Evolutionary conservation across 2,797 vertebrate genomes (phyloP), one percentile per base, ranked within the genome.

Genomic region (Caiman crocodilus): DNA sequence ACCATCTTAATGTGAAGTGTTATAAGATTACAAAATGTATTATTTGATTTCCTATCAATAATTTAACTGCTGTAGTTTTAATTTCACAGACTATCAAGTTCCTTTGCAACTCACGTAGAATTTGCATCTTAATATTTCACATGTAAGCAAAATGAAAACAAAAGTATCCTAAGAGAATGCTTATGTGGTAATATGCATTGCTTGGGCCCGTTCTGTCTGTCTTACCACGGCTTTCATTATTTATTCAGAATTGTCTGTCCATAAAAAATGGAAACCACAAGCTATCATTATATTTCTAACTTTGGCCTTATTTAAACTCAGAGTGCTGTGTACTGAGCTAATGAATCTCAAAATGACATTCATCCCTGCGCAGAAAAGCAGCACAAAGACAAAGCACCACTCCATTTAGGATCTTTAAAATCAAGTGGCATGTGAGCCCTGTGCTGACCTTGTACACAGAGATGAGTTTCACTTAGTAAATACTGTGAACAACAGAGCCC

Each of bases 11-110:
- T 69, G 73, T 83, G 82, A 92, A 89, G 64, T 28, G 15, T 23
- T 88, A 92, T 90, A 82, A 73, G 73, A 84, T 90, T 89, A 88
- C 61, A 64, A 92, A 75, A 80, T 21, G 30, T 55, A 50, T 84
- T 84, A 84, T 85, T 89, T 92, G 91, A 85, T 92, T 95, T 93
- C 80, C 87, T 87, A 80, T 87, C 91, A 78, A 95, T 95, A 94
- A 94, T 90, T 94, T 90, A 94, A 93, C 80, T 87, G 92, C 77
- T 89, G 91, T 85, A 94, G 92, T 94, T 94, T 92, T 92, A 95
- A 96, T 96, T 96, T 96, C 94, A 96, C 94, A 95, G 64, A 1
- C 91, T 93, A 95, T 93, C 95, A 95, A 94, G 87, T 91, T 79
- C 55, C 28, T 57, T 90, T 79, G 69, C 65, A 78, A 83, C 85